Base-by-base conservation (phyloP, 1,140 invertebrate genomes). In the Cyphomyrmex costatus region DNA sequence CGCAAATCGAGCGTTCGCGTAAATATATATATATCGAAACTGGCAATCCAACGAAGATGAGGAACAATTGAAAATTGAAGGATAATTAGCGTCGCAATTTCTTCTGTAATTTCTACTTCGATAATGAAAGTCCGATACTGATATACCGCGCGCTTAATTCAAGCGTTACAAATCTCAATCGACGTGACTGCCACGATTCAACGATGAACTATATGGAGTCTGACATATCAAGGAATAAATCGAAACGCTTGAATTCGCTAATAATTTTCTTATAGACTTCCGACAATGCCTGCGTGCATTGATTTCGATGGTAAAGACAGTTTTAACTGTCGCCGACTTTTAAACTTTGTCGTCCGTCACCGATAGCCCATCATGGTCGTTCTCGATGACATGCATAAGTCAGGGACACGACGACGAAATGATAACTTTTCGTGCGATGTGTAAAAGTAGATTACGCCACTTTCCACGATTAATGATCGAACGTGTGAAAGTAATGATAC, bases 261-360 rank as follows among this genome's bases (percentile, higher is more conserved):
- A 58, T 82, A 71, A 83, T 83, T 83, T 83, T 83, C 79, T 83
- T 83, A 83, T 83, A 60, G 79, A 74, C 65, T 70, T 53, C 49
- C 10, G 6, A 19, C 24, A 74, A 73, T 60, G 33, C 4, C 4
- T 71, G 65, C 79, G 53, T 73, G 19, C 79, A 83, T 83, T 60
- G 79, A 83, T 83, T 82, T 46, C 36, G 12, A 73, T 12, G n/a
- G 36, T 82, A 30, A 33, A 60, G 33, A 46, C 79, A 0, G 19
- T 42, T 82, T 53, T 60, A 46, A 21, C 33, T 3, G 14, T 73
- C 19, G 12, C 24, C 68, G 36, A 83, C 68, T 74, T 83, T 73
- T 30, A 49, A 83, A 74, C 53, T 74, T 74, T 33, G 24, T 46
- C 66, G 33, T 73, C 12, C 19, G 12, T 71, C 33, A 58, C 33